These are phyloP conservation scores for Pandemis cinnamomeana DNA, from an alignment of 2,888 invertebrate species.

Conservation along the genomic window DNA sequence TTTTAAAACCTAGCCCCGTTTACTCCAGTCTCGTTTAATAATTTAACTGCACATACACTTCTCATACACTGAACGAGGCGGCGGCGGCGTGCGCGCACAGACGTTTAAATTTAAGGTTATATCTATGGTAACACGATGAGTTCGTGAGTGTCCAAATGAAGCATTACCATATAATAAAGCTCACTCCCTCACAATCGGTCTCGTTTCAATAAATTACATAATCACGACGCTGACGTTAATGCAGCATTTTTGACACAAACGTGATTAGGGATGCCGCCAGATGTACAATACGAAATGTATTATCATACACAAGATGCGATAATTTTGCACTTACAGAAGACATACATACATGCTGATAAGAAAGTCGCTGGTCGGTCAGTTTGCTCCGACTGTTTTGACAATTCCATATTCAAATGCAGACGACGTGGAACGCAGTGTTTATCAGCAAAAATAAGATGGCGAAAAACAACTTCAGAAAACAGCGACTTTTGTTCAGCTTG, in stretches of 20 bases:
- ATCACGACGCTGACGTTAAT: conserved; percentile 2
- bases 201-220: conserved; percentile 3
- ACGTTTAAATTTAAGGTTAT: conserved; percentile 24
- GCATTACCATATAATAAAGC: neutral
- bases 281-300: neutral
- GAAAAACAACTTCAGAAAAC: too few species aligned
- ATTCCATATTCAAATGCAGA: too few species aligned
- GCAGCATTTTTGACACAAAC: neutral
- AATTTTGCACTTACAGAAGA: too few species aligned
- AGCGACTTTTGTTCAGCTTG: too few species aligned
- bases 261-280: neutral
- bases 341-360: too few species aligned
- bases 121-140: neutral
- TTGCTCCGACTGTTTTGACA: too few species aligned
- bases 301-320: too few species aligned
- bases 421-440: too few species aligned
- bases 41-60: neutral
- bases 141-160: conserved; percentile 13
- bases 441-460: too few species aligned
- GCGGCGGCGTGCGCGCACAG: conserved; percentile 8
- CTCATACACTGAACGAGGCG: neutral
- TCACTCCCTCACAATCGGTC: neutral
- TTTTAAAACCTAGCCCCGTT: neutral
- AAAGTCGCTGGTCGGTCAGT: too few species aligned
- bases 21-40: neutral